Percentiles rank a stretch among this genome's conserved stretches.
Conservation (phyloP, 1,140 invertebrate genomes). For the Holotrichia oblita region DNA sequence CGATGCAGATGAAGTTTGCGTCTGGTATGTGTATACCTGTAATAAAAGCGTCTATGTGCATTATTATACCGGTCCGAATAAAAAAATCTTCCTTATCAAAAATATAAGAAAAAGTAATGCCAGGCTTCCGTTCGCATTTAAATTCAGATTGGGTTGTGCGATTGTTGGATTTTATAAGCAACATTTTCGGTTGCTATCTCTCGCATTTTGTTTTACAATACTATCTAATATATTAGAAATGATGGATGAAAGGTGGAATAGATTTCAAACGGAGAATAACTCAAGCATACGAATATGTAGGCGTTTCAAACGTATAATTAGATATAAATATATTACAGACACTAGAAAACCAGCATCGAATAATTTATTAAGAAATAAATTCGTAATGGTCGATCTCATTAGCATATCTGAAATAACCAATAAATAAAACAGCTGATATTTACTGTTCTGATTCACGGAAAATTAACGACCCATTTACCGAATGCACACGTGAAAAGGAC, state of each 20-base stretch:
- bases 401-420: conserved; percentile 35
- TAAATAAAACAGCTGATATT: conserved; percentile 28
- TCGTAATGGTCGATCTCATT: conserved; percentile 2
- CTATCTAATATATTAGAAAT: too few species aligned
- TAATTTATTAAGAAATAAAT: conserved; percentile 29
- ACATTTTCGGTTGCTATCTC: not conserved
- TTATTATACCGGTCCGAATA: not conserved
- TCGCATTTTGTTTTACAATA: too few species aligned
- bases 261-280: not conserved
- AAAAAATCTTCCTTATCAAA: conserved; percentile 22
- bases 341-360: not conserved
- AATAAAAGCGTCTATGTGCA: conserved; percentile 9
- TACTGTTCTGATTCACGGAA: conserved; percentile 4
- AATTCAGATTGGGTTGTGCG: conserved; percentile 14
- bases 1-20: conserved; percentile 15
- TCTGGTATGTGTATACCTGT: conserved; percentile 1
- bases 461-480: conserved; percentile 8
- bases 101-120: not conserved
- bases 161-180: not conserved
- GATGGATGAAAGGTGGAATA: too few species aligned
- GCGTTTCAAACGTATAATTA: conserved; percentile 24
- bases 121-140: not conserved
- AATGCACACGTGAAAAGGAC: not conserved
- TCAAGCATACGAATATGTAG: conserved; percentile 3
- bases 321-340: conserved; percentile 7